A percentile compares a stretch with the other conserved stretches of the same genome.
phyloP scores from a whole-genome alignment of 2,113 vertebrate genomes.

The Echinops telfairi region DNA sequence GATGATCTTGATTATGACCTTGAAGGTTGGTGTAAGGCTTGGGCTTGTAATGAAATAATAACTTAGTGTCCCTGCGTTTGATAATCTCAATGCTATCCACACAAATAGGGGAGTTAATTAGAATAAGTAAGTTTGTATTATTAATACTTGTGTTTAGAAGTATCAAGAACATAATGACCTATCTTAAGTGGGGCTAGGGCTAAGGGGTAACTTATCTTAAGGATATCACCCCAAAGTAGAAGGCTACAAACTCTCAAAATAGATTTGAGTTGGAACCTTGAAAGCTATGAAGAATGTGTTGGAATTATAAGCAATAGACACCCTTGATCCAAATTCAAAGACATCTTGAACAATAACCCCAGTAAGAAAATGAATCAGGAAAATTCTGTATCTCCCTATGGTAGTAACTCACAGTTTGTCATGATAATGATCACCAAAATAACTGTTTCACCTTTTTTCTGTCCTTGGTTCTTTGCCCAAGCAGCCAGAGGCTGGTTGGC shows the following conservation, averaged over 20 bases:
- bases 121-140: background rate
- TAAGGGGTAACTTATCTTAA: background rate
- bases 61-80: background rate
- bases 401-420: background rate
- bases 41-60: background rate
- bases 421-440: background rate
- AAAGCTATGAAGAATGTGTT: background rate
- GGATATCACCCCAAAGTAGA: background rate
- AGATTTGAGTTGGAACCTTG: background rate
- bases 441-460: background rate
- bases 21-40: slow-evolving; percentile 3
- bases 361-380: background rate
- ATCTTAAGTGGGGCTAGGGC: too few species aligned
- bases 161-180: background rate
- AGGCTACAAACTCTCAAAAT: background rate
- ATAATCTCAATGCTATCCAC: background rate
- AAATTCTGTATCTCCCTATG: background rate
- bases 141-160: background rate
- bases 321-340: slow-evolving; percentile 9
- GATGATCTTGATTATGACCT: slow-evolving; percentile 25
- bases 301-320: background rate
- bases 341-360: background rate
- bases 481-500: background rate
- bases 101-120: background rate
- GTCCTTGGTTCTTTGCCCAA: background rate